phyloP scores from a whole-genome alignment of 2,797 vertebrate species.

The Ctenosaura bakeri region DNA sequence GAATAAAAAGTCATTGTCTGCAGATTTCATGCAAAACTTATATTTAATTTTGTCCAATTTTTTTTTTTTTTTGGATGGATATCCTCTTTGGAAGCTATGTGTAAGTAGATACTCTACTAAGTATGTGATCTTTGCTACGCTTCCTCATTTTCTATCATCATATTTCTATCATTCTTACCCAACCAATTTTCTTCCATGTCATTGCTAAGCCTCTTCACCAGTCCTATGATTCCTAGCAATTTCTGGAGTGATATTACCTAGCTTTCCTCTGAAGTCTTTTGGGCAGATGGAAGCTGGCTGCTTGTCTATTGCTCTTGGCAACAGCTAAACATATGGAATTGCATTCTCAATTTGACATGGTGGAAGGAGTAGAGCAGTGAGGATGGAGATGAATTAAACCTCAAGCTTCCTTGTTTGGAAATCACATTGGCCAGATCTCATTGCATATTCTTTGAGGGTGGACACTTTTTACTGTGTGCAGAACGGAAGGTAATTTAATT shows the following conservation, averaged over 20 bases:
- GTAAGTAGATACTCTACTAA: no score
- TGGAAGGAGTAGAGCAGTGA: neutral
- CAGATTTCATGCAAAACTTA: neutral
- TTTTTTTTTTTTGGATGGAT: neutral
- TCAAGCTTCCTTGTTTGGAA: slow-evolving; percentile 33
- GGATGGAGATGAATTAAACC: slow-evolving; percentile 33
- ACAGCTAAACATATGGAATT: slow-evolving; percentile 45
- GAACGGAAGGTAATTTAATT: slow-evolving; percentile 25
- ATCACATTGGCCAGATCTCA: slow-evolving; percentile 12
- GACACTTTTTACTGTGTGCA: slow-evolving; percentile 9
- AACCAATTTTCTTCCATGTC: slow-evolving; percentile 35
- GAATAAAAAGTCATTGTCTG: no score
- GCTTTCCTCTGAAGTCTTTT: slow-evolving; percentile 64
- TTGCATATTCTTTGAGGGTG: slow-evolving; percentile 30
- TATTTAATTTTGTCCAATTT: neutral
- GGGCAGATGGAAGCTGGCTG: slow-evolving; percentile 66
- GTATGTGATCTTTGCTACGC: neutral
- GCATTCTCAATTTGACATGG: slow-evolving; percentile 35
- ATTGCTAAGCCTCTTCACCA: slow-evolving; percentile 44
- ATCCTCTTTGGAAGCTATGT: neutral
- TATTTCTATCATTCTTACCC: slow-evolving; percentile 42
- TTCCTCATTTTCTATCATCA: slow-evolving; percentile 45
- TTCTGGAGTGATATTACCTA: slow-evolving; percentile 61
- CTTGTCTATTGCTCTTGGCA: slow-evolving; percentile 62
- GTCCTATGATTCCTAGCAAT: slow-evolving; percentile 53